These are phyloP conservation scores for Drosophila paramelanica DNA, from an alignment of 2,888 invertebrate species.

Conservation along the genomic window DNA sequence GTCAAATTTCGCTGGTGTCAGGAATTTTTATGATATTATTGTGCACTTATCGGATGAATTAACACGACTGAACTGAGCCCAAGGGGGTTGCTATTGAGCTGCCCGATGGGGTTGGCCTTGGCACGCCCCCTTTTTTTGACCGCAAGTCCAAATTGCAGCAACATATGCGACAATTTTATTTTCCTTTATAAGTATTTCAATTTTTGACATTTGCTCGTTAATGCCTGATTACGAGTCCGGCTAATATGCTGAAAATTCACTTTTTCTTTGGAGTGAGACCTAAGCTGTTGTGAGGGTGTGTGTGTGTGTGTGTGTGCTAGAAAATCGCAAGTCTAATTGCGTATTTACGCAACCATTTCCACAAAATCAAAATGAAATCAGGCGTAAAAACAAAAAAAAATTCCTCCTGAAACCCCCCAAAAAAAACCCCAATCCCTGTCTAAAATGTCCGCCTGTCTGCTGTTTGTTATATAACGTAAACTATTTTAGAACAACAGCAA, in stretches of 20 bases:
- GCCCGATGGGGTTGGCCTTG: constrained; percentile 14
- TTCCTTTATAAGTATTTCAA: constrained; percentile 46
- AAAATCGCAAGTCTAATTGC: constrained; percentile 63
- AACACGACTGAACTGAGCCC: constrained; percentile 62
- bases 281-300: not conserved
- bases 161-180: constrained; percentile 78
- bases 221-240: constrained; percentile 59
- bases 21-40: constrained; percentile 78
- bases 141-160: constrained; percentile 72
- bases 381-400: constrained; percentile 19
- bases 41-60: constrained; percentile 84
- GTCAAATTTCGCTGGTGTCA: constrained; percentile 48
- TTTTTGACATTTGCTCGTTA: constrained; percentile 49
- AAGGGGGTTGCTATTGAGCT: constrained; percentile 29
- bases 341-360: constrained; percentile 72
- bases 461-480: constrained; percentile 66
- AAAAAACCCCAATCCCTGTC: not conserved
- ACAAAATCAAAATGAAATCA: constrained; percentile 72
- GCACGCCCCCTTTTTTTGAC: constrained; percentile 37
- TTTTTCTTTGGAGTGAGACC: not conserved
- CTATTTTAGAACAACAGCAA: constrained; percentile 64
- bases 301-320: not conserved
- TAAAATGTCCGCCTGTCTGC: not conserved
- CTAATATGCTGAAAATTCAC: constrained; percentile 35
- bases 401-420: not conserved